These are phyloP conservation scores for Ecdyonurus torrentis DNA, from an alignment of 2,888 invertebrate genomes.

Conservation along the genomic window DNA sequence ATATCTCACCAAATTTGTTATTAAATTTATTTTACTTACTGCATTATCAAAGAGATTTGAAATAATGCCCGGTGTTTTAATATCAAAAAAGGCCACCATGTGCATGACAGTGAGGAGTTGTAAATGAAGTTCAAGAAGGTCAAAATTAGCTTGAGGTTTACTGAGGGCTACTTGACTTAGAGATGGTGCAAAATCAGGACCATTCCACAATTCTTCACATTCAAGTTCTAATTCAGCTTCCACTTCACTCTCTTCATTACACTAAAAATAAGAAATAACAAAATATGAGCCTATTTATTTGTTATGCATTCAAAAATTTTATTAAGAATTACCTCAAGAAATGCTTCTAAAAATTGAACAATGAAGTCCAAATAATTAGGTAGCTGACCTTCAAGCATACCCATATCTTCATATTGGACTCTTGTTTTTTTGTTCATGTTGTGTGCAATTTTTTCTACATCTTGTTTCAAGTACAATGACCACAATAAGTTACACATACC, in stretches of 20 bases:
- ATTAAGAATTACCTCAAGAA: slow-evolving; percentile 31
- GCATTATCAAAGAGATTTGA: slow-evolving; percentile 59
- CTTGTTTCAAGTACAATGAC: slow-evolving; percentile 72
- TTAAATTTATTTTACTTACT: slow-evolving; percentile 25
- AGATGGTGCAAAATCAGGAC: slow-evolving; percentile 21
- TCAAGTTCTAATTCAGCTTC: slow-evolving; percentile 28
- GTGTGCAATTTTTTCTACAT: slow-evolving; percentile 56
- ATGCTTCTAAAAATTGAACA: slow-evolving; percentile 35
- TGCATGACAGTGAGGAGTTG: slow-evolving; percentile 61
- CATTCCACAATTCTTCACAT: slow-evolving; percentile 50
- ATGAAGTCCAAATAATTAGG: slow-evolving; percentile 26
- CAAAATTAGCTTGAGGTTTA: slow-evolving; percentile 55
- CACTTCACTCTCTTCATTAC: slow-evolving; percentile 31
- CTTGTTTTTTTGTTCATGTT: slow-evolving; percentile 44
- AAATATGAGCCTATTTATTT: slow-evolving; percentile 23
- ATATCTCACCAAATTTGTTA: not conserved
- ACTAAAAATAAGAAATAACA: slow-evolving; percentile 29
- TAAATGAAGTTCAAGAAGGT: slow-evolving; percentile 60
- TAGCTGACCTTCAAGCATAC: slow-evolving; percentile 43
- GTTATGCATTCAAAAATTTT: slow-evolving; percentile 24
- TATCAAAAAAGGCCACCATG: slow-evolving; percentile 59
- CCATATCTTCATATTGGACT: slow-evolving; percentile 39
- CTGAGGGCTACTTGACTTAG: slow-evolving; percentile 42
- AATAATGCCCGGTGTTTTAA: slow-evolving; percentile 54
- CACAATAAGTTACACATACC: slow-evolving; percentile 75